Base-by-base conservation (phyloP, 2,113 vertebrate genomes). In the Lathamus discolor region DNA sequence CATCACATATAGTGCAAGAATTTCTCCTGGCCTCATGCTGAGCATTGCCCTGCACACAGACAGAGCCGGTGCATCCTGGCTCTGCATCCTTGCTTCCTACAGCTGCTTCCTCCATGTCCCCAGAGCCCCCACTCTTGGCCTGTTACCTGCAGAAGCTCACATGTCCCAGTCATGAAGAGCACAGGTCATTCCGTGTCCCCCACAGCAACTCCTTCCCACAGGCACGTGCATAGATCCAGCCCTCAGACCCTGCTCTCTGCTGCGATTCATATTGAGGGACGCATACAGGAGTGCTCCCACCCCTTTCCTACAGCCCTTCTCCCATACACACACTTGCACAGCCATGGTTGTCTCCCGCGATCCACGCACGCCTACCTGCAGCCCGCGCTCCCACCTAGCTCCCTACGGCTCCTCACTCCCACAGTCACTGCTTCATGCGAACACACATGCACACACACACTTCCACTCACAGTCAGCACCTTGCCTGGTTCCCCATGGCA, bases 321-420 rank as follows among this genome's bases (percentile, higher is more conserved):
- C 70, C 55, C 61, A 20, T 31, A 12, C 24, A 31, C 29, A 19
- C 25, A 0, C 27, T 13, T 0, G 0, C 59, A 29, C 54, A 73
- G 19, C 39, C 28, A 6, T 0, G 17, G 37, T 15, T 2, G 14
- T 74, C 68, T 91, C 54, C 64, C 0, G 0, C 33, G 64, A 74
- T 59, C 75, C 39, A 51, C 7, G 7, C 52, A 48, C 1, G 0
- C 72, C 68, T 43, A 67, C 24, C 0, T 1, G 2, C 66, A 78
- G 41, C 68, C 73, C 8, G 0, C 2, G 0, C 48, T 76, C 88
- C 80, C 52, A 28, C 55, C 23, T 48, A 0, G 0, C 51, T 76
- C 74, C 81, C 75, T 66, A 13, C 2, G 4, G 48, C 2, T 1
- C 82, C 63, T 80, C 51, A 1, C 83, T 75, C 86, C 83, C 77